Evolutionary conservation across 2,888 invertebrate species (phyloP).

Genomic region (Trilocha varians): DNA sequence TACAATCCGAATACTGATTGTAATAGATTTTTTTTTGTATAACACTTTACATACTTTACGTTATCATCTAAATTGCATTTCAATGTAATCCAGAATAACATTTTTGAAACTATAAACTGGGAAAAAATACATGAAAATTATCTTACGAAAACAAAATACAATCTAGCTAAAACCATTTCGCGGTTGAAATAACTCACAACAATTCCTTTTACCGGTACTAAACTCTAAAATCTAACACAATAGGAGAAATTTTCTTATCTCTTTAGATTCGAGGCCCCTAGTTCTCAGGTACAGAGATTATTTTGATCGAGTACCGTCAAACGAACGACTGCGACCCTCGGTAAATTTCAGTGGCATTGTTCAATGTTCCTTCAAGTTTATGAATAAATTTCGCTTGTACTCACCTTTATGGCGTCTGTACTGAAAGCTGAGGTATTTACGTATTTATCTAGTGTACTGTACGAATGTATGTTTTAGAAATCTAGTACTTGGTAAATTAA

Average conservation of each 20-base stretch:
- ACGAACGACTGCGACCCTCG: slow-evolving; percentile 16
- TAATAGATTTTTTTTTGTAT: too few relatives aligned
- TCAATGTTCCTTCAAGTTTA: slow-evolving; percentile 14
- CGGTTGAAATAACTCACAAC: background rate
- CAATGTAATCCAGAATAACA: too few relatives aligned
- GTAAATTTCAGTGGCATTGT: slow-evolving; percentile 16
- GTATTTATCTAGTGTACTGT: background rate
- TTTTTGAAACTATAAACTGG: too few relatives aligned
- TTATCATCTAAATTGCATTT: too few relatives aligned
- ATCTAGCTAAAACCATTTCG: background rate
- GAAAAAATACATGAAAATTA: too few relatives aligned
- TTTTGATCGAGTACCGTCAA: slow-evolving; percentile 17
- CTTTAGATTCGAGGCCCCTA: slow-evolving; percentile 24
- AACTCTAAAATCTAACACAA: background rate
- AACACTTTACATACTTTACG: too few relatives aligned
- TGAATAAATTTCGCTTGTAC: slow-evolving; percentile 6
- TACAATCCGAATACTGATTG: too few relatives aligned
- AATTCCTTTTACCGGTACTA: background rate
- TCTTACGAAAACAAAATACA: background rate
- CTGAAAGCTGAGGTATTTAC: background rate
- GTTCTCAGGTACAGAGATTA: slow-evolving; percentile 24
- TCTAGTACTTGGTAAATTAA: too few relatives aligned
- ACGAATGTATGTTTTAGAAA: too few relatives aligned
- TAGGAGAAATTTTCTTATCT: slow-evolving; percentile 30
- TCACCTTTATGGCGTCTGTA: slow-evolving; percentile 3